Evolutionary conservation across 2,888 invertebrate species (phyloP).

Genomic region (Lissonota sp.): DNA sequence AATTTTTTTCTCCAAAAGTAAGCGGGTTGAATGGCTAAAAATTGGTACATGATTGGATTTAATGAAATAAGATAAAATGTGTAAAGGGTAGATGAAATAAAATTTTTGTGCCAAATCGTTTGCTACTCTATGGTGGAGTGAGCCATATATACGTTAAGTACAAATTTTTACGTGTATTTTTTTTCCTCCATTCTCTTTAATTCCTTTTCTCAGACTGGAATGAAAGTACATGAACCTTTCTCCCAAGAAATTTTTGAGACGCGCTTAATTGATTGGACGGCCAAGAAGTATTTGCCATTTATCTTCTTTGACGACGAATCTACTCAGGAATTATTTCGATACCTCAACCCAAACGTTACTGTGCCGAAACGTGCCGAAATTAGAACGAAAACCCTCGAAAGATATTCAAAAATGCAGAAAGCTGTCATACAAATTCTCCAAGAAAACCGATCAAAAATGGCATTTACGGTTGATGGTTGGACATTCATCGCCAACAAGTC

Average conservation of each 20-base stretch:
- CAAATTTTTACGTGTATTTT: not conserved
- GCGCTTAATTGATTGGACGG: constrained; percentile 12
- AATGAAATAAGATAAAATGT: too few relatives aligned
- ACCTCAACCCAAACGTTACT: constrained; percentile 25
- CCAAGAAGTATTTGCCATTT: constrained; percentile 17
- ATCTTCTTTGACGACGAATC: constrained; percentile 10
- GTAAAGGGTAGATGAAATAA: too few relatives aligned
- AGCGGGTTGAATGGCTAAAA: too few relatives aligned
- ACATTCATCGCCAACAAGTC: constrained; percentile 45
- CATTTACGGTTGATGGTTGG: constrained; percentile 65
- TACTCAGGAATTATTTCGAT: constrained; percentile 6
- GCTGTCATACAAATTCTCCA: constrained; percentile 43
- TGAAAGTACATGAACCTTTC: not conserved
- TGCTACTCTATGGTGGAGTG: too few relatives aligned
- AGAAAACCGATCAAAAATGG: constrained; percentile 55
- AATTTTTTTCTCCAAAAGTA: too few relatives aligned
- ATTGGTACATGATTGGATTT: too few relatives aligned
- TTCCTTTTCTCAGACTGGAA: not conserved
- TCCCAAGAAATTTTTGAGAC: not conserved
- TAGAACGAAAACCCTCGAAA: constrained; percentile 16
- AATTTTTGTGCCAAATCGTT: too few relatives aligned
- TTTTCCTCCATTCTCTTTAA: not conserved
- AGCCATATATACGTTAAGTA: too few relatives aligned
- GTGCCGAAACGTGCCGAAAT: constrained; percentile 9
- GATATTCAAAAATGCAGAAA: constrained; percentile 2